phyloP scores from a whole-genome alignment of 2,113 vertebrate genomes.

The Proterorhinus semilunaris region DNA sequence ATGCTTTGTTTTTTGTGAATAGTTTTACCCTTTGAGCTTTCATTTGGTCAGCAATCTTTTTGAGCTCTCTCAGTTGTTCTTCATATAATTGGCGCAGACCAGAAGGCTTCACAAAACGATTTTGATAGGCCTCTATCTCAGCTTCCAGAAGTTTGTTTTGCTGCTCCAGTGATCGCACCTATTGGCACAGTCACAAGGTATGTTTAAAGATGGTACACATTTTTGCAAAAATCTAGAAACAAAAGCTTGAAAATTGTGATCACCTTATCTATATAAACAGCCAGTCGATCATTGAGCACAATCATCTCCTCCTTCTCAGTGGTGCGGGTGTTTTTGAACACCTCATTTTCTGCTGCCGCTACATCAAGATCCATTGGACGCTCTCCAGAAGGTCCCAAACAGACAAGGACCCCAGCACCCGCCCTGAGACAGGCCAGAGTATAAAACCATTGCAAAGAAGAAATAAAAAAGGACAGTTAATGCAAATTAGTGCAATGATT shows the following conservation, averaged over 20 bases:
- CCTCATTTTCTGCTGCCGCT: constrained; percentile 71
- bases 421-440: constrained; percentile 42
- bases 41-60: constrained; percentile 72
- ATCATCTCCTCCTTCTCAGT: constrained; percentile 69
- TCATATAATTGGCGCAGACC: constrained; percentile 69
- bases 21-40: constrained; percentile 61
- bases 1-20: not conserved
- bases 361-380: constrained; percentile 62
- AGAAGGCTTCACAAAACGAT: constrained; percentile 61
- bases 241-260: not conserved
- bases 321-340: constrained; percentile 67
- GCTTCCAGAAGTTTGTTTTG: constrained; percentile 66
- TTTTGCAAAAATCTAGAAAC: not conserved
- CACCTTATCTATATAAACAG: constrained; percentile 72
- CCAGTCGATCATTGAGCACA: constrained; percentile 76
- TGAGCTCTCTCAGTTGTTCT: constrained; percentile 71
- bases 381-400: constrained; percentile 57
- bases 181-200: constrained; percentile 15
- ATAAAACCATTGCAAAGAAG: not conserved
- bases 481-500: no score
- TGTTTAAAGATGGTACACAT: not conserved
- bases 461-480: no score
- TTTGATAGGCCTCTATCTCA: constrained; percentile 65
- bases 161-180: constrained; percentile 76
- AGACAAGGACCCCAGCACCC: constrained; percentile 57